These are phyloP conservation scores for Dicycla oo DNA, from an alignment of 2,888 invertebrate genomes.

Conservation along the genomic window DNA sequence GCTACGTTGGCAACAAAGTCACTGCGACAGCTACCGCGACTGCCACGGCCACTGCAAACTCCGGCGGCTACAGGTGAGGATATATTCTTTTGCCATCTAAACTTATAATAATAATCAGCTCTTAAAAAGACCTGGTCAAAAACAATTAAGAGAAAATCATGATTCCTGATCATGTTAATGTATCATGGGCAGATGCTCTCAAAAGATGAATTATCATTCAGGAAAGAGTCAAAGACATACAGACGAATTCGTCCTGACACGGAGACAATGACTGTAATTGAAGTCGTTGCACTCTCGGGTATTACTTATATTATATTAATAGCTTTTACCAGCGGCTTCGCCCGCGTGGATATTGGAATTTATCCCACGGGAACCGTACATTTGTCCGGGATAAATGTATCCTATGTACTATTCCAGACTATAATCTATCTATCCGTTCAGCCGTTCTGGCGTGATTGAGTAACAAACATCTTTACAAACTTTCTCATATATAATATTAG, in stretches of 20 bases:
- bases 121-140: not conserved
- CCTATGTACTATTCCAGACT: too few relatives aligned
- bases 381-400: too few relatives aligned
- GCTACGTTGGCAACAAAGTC: constrained; percentile 56
- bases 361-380: too few relatives aligned
- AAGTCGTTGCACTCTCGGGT: constrained; percentile 11
- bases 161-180: not conserved
- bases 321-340: too few relatives aligned
- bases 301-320: constrained; percentile 30
- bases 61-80: constrained; percentile 53
- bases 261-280: constrained; percentile 12
- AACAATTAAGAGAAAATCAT: not conserved
- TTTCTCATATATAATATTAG: too few relatives aligned
- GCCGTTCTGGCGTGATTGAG: too few relatives aligned
- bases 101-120: not conserved
- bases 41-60: constrained; percentile 47
- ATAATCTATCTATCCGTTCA: too few relatives aligned
- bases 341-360: too few relatives aligned
- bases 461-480: too few relatives aligned
- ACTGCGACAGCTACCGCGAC: constrained; percentile 75
- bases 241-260: constrained; percentile 40
- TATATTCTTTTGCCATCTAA: not conserved
- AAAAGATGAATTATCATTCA: constrained; percentile 17
- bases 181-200: not conserved
- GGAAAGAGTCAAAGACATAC: not conserved